Base-by-base conservation (phyloP, 2,888 invertebrate genomes). In the Platynereis dumerilii region DNA sequence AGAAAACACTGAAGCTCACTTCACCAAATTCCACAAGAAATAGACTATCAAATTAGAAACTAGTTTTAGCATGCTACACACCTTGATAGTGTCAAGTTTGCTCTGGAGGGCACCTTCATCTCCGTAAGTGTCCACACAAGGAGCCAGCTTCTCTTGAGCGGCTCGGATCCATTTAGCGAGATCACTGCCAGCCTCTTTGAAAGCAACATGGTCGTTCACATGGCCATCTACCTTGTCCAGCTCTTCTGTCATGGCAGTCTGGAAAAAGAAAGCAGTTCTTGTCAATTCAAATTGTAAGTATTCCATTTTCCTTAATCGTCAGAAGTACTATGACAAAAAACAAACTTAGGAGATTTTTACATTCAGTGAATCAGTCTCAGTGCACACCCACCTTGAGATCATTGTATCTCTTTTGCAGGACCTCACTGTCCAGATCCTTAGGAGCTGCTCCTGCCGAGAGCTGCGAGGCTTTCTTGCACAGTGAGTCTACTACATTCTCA, bases 401-500 rank as follows among this genome's bases (percentile, higher is more conserved):
- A 34, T 34, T 34, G 34, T 34, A 34, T 34, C 34, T 34, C 34
- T 34, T 34, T 12, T 34, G 34, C 34, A 34, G 12, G 34, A 34
- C 34, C 12, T 34, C 34, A 34, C 34, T 34, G 34, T 34, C 34
- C 34, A 34, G 12, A 34, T 34, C 34, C 12, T 34, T 34, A 7
- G 34, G 34, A 7, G 7, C 34, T 34, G 34, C 34, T 7, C 92
- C 92, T 85, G 94, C 93, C 85, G 92, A 92, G 74, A 96, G 87
- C 85, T 94, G 94, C 75, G 93, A 93, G 70, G 95, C 96, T 86
- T 96, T 96, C 60, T 91, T 92, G 63, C 93, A 91, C 48, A 96
- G 94, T 53, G 95, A 95, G 83, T 95, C 94, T 76, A 96, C 94
- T 93, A 96, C 95, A 59, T 96, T 96, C 84, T 96, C 95, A 85